Conservation (phyloP, 1,140 invertebrate species). For the Zaprionus tsacasi region DNA sequence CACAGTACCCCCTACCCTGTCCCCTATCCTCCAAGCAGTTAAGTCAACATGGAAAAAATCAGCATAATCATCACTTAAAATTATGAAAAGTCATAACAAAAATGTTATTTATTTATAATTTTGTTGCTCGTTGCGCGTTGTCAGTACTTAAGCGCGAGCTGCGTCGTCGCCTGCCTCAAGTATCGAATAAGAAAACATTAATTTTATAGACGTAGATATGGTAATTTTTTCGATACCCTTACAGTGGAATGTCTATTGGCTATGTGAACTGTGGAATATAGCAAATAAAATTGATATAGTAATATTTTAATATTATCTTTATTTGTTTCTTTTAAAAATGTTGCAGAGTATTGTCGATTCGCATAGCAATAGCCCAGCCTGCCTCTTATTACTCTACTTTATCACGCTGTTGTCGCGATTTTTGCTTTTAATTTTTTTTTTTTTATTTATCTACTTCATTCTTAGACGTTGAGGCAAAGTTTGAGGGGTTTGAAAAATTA, state of each 20-base stretch:
- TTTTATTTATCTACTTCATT: conserved; percentile 11
- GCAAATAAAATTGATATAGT: too few relatives aligned
- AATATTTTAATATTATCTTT: neutral
- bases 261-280: neutral
- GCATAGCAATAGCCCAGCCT: neutral
- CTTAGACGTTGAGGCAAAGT: neutral
- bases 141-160: conserved; percentile 70
- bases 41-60: conserved; percentile 59
- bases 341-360: neutral
- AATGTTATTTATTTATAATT: conserved; percentile 49
- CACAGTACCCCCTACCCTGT: neutral
- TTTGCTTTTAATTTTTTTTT: conserved; percentile 31
- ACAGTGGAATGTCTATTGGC: neutral
- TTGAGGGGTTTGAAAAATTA: conserved; percentile 20
- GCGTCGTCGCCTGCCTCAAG: conserved; percentile 45
- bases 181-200: conserved; percentile 62
- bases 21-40: conserved; percentile 3
- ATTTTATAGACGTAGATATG: conserved; percentile 56
- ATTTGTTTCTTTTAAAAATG: neutral
- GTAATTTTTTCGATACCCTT: conserved; percentile 29
- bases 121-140: conserved; percentile 37
- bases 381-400: neutral
- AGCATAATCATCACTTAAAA: conserved; percentile 77
- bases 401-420: conserved; percentile 25
- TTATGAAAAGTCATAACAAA: conserved; percentile 69